phyloP scores from a whole-genome alignment of 2,797 vertebrate species.

The Mus spretus region DNA sequence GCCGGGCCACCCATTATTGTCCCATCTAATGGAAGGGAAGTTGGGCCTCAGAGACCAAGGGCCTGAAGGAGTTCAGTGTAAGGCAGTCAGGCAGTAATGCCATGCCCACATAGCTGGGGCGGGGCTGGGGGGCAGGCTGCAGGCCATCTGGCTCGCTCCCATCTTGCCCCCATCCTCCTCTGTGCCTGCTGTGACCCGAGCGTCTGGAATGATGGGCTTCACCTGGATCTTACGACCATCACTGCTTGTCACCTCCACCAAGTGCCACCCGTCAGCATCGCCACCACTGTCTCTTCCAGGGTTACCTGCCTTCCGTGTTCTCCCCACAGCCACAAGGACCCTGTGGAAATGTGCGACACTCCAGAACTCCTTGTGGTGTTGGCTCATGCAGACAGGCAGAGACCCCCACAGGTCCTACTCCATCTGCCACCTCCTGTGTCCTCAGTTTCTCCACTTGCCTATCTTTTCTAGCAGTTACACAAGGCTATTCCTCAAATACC shows the following conservation, averaged over 20 bases:
- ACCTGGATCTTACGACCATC: neutral
- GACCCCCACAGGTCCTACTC: neutral
- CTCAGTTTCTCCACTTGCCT: neutral
- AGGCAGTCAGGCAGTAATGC: neutral
- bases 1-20: neutral
- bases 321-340: neutral
- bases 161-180: neutral
- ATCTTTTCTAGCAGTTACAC: neutral
- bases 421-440: neutral
- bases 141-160: neutral
- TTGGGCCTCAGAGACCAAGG: neutral
- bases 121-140: neutral
- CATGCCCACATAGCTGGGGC: no score
- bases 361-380: neutral
- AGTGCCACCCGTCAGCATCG: rapidly evolving
- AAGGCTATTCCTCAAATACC: neutral
- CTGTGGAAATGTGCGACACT: neutral
- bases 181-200: neutral
- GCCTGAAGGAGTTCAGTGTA: neutral
- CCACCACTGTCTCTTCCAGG: neutral
- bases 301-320: neutral
- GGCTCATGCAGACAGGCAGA: neutral
- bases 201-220: neutral
- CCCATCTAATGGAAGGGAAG: neutral
- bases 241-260: neutral